Evolutionary conservation across 1,140 invertebrate genomes (phyloP).

Genomic region (Psilanteris sp.): DNA sequence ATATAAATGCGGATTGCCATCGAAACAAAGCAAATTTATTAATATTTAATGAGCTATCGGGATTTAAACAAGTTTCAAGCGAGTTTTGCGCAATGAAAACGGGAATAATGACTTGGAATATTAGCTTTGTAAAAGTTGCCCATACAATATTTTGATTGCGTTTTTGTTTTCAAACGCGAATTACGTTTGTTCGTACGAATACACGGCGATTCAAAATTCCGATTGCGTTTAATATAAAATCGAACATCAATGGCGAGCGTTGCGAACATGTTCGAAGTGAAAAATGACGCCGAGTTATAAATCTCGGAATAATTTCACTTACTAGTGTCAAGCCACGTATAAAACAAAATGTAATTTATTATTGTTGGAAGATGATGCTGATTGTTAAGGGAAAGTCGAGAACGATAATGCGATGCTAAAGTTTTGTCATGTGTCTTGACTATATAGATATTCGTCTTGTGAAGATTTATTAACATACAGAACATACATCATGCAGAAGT

Average conservation of each 20-base stretch:
- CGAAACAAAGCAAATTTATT: too few relatives aligned
- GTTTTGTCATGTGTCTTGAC: slow-evolving; percentile 49
- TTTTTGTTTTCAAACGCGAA: too few relatives aligned
- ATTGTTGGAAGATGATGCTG: slow-evolving; percentile 67
- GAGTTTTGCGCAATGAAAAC: too few relatives aligned
- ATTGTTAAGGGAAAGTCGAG: slow-evolving; percentile 62
- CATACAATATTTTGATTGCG: too few relatives aligned
- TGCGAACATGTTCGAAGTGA: slow-evolving; percentile 17
- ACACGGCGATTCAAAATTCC: too few relatives aligned
- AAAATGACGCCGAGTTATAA: slow-evolving; percentile 52
- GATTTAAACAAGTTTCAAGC: too few relatives aligned
- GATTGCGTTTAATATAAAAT: slow-evolving; percentile 30
- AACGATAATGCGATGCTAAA: slow-evolving; percentile 64
- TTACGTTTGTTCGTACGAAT: too few relatives aligned
- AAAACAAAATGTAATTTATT: slow-evolving; percentile 67
- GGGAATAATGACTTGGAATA: too few relatives aligned
- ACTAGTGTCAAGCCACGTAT: slow-evolving; percentile 51
- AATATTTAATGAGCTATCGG: too few relatives aligned
- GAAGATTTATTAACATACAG: slow-evolving; percentile 54
- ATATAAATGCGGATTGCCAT: too few relatives aligned
- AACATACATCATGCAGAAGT: slow-evolving; percentile 31
- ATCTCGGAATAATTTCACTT: slow-evolving; percentile 60
- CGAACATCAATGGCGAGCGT: slow-evolving; percentile 21
- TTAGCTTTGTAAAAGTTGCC: too few relatives aligned
- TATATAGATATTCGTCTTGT: slow-evolving; percentile 56